phyloP scores from a whole-genome alignment of 2,888 invertebrate genomes.

The Pecten maximus region DNA sequence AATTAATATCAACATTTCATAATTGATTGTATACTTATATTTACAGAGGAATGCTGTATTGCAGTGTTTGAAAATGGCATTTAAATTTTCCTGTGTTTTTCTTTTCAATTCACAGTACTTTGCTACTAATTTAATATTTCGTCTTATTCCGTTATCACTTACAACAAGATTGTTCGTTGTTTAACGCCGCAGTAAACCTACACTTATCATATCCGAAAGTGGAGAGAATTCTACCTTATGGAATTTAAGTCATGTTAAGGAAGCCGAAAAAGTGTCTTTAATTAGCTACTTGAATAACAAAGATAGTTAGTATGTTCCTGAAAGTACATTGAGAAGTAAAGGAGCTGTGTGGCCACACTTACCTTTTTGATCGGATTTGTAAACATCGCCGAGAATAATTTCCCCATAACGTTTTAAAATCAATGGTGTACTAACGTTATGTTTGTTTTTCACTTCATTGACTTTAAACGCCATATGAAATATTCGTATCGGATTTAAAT shows the following conservation, averaged over 20 bases:
- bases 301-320: background rate
- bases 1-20: too few relatives aligned
- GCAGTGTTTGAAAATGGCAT: too few relatives aligned
- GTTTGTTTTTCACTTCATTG: background rate
- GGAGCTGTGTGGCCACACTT: background rate
- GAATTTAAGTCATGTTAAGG: background rate
- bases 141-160: too few relatives aligned
- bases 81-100: too few relatives aligned
- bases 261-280: background rate
- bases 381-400: background rate
- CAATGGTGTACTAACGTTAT: background rate
- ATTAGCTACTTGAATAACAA: background rate
- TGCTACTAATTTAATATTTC: too few relatives aligned
- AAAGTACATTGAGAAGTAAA: background rate
- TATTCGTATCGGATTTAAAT: background rate
- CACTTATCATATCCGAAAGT: background rate
- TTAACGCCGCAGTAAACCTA: background rate
- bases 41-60: too few relatives aligned
- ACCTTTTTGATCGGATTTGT: constrained; percentile 6
- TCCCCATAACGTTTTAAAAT: background rate
- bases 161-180: background rate
- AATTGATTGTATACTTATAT: too few relatives aligned
- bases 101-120: too few relatives aligned
- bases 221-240: background rate
- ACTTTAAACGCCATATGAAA: background rate